Evolutionary conservation across 2,113 vertebrate species (phyloP), one percentile per base, ranked within the genome.

Genomic region (Aleadryas rufinucha): DNA sequence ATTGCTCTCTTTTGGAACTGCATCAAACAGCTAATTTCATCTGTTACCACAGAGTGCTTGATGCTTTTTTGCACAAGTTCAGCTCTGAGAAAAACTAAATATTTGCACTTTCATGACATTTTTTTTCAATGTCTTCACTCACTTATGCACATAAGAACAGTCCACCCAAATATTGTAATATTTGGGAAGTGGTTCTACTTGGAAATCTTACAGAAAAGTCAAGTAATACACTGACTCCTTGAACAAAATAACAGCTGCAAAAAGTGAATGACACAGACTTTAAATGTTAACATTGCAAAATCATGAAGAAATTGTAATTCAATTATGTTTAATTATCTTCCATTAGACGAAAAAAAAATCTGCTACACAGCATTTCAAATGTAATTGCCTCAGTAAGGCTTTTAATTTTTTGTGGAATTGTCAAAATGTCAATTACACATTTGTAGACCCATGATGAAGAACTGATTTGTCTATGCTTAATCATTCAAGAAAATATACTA

Each of bases 181-280:
- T n/a, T n/a, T n/a, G n/a, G n/a, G 59, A 89, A 92, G 23, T 41
- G 28, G 9, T 59, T 93, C 64, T 53, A 56, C 26, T 88, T 92
- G 79, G 76, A 95, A 94, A 74, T 61, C 35, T 84, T 81, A 94
- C 59, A 54, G 52, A 84, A 93, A 84, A 93, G 13, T 66, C 79
- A 90, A 88, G 68, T 92, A 53, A 65, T 53, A 26, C 41, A n/a
- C 28, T 60, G 33, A 59, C 21, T 90, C 19, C 45, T 50, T 70
- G 71, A 94, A 74, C 64, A 92, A 94, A 97, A 77, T 92, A 93
- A 77, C 90, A 96, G 92, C 94, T 96, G 94, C 71, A 89, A 64
- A 89, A 87, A 75, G 41, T n/a, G 76, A 91, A 89, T 87, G 41
- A 79, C 83, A 84, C 30, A 41, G 22, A 31, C 47, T 87, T 80